These are phyloP conservation scores for Branchellion lobata DNA, from an alignment of 2,888 invertebrate genomes.

Conservation along the genomic window DNA sequence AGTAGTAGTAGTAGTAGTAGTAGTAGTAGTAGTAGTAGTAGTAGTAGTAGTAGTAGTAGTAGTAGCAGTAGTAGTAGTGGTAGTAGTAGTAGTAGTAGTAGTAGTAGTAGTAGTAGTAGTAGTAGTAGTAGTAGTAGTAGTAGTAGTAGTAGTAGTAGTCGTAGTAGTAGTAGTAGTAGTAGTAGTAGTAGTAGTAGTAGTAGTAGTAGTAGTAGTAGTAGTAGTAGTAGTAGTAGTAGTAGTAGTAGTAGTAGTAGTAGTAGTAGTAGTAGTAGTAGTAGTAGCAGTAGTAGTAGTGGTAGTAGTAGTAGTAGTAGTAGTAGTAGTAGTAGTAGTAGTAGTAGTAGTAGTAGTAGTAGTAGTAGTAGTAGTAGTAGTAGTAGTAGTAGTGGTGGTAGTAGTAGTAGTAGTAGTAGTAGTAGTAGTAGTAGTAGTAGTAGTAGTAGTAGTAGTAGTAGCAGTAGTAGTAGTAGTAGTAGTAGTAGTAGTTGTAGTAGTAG, in stretches of 20 bases:
- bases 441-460: too few species aligned
- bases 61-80: too few species aligned
- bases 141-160: neutral
- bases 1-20: too few species aligned
- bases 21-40: too few species aligned
- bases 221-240: slow-evolving; percentile 9
- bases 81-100: too few species aligned
- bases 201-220: slow-evolving; percentile 20
- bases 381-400: slow-evolving; percentile 40
- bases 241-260: too few species aligned
- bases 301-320: slow-evolving; percentile 48
- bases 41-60: too few species aligned
- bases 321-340: slow-evolving; percentile 47
- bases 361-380: slow-evolving; percentile 45
- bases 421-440: too few species aligned
- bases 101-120: too few species aligned
- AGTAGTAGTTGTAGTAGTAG: too few species aligned
- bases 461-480: too few species aligned
- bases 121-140: neutral
- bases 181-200: slow-evolving; percentile 27
- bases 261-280: slow-evolving; percentile 40
- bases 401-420: neutral
- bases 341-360: slow-evolving; percentile 47
- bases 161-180: slow-evolving; percentile 29
- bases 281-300: slow-evolving; percentile 47